These are phyloP conservation scores for Pseudonaja textilis DNA, from an alignment of 2,113 vertebrate genomes.

Conservation along the genomic window DNA sequence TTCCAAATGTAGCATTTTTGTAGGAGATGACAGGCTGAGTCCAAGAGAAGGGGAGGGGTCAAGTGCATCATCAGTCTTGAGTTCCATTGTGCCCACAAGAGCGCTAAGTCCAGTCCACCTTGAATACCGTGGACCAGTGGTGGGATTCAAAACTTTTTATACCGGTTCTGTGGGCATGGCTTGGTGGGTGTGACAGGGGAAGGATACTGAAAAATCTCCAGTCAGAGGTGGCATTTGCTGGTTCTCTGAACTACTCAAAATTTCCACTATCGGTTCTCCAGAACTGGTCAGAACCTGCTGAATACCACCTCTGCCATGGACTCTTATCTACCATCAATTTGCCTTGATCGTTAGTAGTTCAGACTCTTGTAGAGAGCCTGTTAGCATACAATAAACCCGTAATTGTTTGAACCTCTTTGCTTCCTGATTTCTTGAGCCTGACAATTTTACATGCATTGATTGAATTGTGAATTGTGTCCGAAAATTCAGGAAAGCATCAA, in stretches of 20 bases:
- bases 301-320: too few species aligned
- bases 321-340: neutral
- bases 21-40: neutral
- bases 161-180: too few species aligned
- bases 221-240: too few species aligned
- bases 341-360: neutral
- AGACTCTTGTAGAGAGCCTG: neutral
- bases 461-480: neutral
- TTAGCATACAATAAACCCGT: neutral
- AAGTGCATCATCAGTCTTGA: neutral
- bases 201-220: too few species aligned
- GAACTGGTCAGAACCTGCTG: too few species aligned
- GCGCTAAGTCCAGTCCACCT: neutral
- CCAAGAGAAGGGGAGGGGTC: neutral
- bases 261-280: too few species aligned
- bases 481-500: neutral
- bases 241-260: too few species aligned
- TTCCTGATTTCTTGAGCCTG: neutral
- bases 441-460: neutral
- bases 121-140: neutral
- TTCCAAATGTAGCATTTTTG: neutral
- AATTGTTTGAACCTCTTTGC: neutral
- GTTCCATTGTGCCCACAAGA: neutral
- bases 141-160: too few species aligned
- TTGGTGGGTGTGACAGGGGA: too few species aligned